These are phyloP conservation scores for Eupithecia exiguata DNA, from an alignment of 2,888 invertebrate species.

Conservation along the genomic window DNA sequence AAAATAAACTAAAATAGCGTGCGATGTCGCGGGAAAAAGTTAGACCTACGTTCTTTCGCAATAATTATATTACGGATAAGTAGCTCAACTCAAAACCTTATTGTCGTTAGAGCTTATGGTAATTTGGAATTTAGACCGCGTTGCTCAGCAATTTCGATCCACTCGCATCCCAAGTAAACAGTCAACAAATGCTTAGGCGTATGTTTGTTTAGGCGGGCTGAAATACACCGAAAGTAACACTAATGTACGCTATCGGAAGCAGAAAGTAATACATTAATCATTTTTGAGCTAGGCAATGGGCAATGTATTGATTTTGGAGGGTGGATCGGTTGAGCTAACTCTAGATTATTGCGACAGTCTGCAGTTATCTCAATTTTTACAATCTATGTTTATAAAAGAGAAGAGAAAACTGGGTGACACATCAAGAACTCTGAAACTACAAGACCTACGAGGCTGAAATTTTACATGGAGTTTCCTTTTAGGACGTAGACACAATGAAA, in stretches of 20 bases:
- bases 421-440: too few relatives aligned
- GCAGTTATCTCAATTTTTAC: too few relatives aligned
- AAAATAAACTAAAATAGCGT: too few relatives aligned
- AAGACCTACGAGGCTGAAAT: too few relatives aligned
- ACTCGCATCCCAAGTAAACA: constrained; percentile 10
- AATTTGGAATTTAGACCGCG: constrained; percentile 6
- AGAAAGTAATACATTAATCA: not conserved
- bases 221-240: constrained; percentile 4
- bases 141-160: constrained; percentile 7
- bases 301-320: not conserved
- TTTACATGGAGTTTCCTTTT: too few relatives aligned
- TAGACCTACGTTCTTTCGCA: not conserved
- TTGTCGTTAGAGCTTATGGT: constrained; percentile 3
- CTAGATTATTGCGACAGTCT: too few relatives aligned
- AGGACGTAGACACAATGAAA: too few relatives aligned
- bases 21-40: not conserved
- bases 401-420: too few relatives aligned
- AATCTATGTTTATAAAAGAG: too few relatives aligned
- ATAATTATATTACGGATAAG: not conserved
- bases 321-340: not conserved
- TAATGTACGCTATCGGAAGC: not conserved
- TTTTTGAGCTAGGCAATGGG: not conserved
- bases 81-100: not conserved
- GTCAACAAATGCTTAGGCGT: constrained; percentile 3
- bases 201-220: constrained; percentile 6